Conservation (phyloP, 2,797 vertebrate genomes). For the Ceryle rudis region DNA sequence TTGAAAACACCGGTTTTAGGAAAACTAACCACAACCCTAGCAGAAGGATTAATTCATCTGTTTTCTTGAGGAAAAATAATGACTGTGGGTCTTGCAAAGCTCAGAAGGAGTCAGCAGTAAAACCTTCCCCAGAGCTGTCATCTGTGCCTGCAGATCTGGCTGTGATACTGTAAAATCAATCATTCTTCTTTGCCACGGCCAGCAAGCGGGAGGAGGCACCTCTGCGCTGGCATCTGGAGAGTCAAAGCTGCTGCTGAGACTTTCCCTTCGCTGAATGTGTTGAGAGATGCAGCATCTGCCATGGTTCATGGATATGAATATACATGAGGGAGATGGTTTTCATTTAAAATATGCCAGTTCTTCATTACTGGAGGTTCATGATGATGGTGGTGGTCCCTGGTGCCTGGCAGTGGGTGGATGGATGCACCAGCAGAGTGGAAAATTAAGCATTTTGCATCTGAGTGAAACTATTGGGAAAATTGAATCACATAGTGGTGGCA, state of each 20-base stretch:
- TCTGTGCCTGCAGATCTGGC: not conserved
- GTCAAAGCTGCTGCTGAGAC: not conserved
- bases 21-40: not conserved
- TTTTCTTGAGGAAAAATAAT: slow-evolving; percentile 35
- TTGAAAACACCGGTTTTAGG: not conserved
- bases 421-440: no score
- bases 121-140: not conserved
- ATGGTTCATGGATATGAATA: not conserved
- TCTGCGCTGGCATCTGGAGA: not conserved
- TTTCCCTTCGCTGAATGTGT: not conserved
- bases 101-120: not conserved
- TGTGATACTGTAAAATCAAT: slow-evolving; percentile 14
- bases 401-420: not conserved
- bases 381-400: not conserved
- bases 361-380: not conserved
- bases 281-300: slow-evolving; percentile 6
- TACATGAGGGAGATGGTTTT: not conserved
- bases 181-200: not conserved
- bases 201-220: not conserved
- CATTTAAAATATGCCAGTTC: not conserved
- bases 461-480: not conserved
- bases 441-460: not conserved
- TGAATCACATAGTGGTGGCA: not conserved
- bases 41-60: not conserved
- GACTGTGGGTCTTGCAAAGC: not conserved